Conservation (phyloP, 1,140 invertebrate genomes). For the Atta texana region DNA sequence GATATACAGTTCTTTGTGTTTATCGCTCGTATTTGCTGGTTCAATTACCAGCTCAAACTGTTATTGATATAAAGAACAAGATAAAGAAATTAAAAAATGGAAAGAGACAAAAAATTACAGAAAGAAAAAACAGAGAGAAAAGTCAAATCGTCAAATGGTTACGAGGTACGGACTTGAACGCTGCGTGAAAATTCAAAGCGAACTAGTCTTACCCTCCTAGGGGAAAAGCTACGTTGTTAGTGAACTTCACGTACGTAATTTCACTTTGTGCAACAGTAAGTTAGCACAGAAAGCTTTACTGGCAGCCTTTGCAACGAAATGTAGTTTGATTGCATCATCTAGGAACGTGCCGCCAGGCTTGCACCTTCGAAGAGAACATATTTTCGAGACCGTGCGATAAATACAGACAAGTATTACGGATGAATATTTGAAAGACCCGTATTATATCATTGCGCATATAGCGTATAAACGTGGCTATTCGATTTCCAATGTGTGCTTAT, state of each 20-base stretch:
- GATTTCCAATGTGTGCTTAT: background rate
- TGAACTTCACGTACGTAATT: constrained; percentile 77
- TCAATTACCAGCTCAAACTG: constrained; percentile 25
- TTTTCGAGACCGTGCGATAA: constrained; percentile 39
- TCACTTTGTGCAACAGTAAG: constrained; percentile 76
- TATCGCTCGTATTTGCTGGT: constrained; percentile 43
- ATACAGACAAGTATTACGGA: constrained; percentile 31
- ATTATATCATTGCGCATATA: constrained; percentile 6
- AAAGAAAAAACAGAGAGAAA: constrained; percentile 53
- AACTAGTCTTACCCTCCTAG: constrained; percentile 66
- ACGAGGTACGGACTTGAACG: constrained; percentile 66
- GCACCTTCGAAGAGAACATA: constrained; percentile 53
- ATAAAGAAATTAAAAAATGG: constrained; percentile 23
- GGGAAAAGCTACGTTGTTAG: constrained; percentile 72
- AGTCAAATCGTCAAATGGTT: constrained; percentile 66
- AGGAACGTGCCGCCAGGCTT: constrained; percentile 48
- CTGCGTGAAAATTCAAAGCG: constrained; percentile 72
- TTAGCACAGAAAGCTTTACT: constrained; percentile 77
- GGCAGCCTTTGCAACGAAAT: constrained; percentile 76
- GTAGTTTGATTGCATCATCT: constrained; percentile 69
- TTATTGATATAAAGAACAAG: constrained; percentile 41
- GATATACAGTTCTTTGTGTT: constrained; percentile 54
- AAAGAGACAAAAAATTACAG: constrained; percentile 46
- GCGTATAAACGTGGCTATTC: constrained; percentile 19
- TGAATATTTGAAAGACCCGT: constrained; percentile 31